Percentiles rank a stretch among this genome's conserved stretches.
Evolutionary conservation across 2,888 invertebrate species (phyloP).

Genomic region (Laspeyria flexula): DNA sequence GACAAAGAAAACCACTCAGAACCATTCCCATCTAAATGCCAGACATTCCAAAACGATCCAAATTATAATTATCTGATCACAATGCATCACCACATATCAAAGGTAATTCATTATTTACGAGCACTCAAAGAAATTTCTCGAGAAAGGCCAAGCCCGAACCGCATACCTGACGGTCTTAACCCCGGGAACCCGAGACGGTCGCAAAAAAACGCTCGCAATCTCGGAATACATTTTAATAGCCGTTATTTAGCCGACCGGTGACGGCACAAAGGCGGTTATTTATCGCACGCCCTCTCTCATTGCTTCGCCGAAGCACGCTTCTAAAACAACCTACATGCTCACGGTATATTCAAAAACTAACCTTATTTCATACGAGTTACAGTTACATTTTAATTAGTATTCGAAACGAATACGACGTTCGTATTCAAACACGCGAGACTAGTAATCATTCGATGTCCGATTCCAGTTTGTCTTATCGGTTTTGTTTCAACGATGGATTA

Average conservation of each 20-base stretch:
- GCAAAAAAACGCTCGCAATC: slow-evolving; percentile 79
- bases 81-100: slow-evolving; percentile 9
- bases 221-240: slow-evolving; percentile 83
- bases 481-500: slow-evolving; percentile 38
- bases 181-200: slow-evolving; percentile 55
- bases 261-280: slow-evolving; percentile 85
- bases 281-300: slow-evolving; percentile 86
- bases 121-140: slow-evolving; percentile 28
- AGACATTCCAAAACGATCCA: slow-evolving; percentile 6
- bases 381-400: slow-evolving; percentile 60
- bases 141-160: slow-evolving; percentile 49
- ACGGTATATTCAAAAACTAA: slow-evolving; percentile 52
- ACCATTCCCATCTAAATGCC: background rate
- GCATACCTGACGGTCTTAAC: slow-evolving; percentile 63
- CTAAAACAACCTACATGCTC: slow-evolving; percentile 71
- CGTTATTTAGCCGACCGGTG: slow-evolving; percentile 82
- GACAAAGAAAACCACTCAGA: no score
- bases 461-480: slow-evolving; percentile 76
- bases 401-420: slow-evolving; percentile 68
- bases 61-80: slow-evolving; percentile 18
- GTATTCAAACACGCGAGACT: slow-evolving; percentile 69
- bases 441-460: slow-evolving; percentile 82
- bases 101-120: slow-evolving; percentile 38
- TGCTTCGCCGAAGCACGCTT: slow-evolving; percentile 72
- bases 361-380: slow-evolving; percentile 56